Percentiles rank a stretch among this genome's conserved stretches.
Conservation (phyloP, 2,113 vertebrate genomes). For the Protomyctophum bolini region DNA sequence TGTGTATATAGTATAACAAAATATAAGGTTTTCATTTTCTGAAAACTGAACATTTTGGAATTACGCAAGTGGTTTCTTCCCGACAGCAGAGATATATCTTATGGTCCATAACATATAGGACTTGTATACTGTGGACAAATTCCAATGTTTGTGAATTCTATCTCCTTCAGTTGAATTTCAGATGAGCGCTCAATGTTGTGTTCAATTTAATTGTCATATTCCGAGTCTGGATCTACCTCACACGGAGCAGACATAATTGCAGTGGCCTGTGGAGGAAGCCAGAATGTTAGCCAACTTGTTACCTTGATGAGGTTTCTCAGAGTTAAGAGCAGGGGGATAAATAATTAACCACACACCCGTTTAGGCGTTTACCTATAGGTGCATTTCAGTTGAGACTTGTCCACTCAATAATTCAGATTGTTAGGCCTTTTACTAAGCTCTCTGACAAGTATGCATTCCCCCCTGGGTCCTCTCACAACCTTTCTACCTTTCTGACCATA, state of each 20-base stretch:
- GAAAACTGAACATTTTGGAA: no score
- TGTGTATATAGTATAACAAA: no score
- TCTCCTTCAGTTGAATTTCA: no score
- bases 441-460: conserved; percentile 73
- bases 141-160: no score
- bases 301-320: conserved; percentile 44
- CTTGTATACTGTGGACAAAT: no score
- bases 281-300: conserved; percentile 45
- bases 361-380: conserved; percentile 56
- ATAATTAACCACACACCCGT: conserved; percentile 69
- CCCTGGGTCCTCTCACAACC: conserved; percentile 53
- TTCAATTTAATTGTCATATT: neutral
- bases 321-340: conserved; percentile 52
- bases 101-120: no score
- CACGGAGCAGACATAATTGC: conserved; percentile 4
- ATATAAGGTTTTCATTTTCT: no score
- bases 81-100: no score
- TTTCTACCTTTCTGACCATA: conserved; percentile 47
- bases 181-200: neutral
- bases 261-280: conserved; percentile 6
- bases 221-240: conserved; percentile 23
- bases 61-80: no score
- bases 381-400: conserved; percentile 65
- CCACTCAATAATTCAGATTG: conserved; percentile 76
- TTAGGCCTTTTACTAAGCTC: conserved; percentile 77